Base-by-base conservation (phyloP, 92 coral and sea anemone species). In the Anthopleura xanthogrammica region DNA sequence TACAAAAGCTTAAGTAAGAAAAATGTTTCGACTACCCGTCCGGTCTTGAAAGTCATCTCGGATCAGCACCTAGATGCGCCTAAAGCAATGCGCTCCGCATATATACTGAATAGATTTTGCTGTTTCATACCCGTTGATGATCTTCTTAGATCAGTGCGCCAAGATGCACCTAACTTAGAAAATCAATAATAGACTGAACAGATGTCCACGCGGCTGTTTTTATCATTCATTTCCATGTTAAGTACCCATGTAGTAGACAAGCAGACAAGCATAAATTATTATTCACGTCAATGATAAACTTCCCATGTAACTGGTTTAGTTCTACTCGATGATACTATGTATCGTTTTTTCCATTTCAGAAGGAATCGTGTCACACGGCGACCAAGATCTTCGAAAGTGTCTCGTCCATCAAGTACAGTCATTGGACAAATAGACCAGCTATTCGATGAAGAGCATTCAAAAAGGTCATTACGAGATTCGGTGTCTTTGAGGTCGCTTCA, bases 391-490 rank as follows among this genome's bases (percentile, higher is more conserved):
- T 46, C 84, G 22, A 68, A 70, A 11, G 66, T 57, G 19, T 81
- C 84, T 14, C 87, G 87, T 23, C 87, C 87, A 39, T 64, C 87
- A 41, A 84, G 87, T 60, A 84, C 87, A 14, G 87, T 77, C 48
- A 54, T 84, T 19, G 87, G 87, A n/a, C 87, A 84, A 41, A 84
- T 84, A 56, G 87, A 84, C 60, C 80, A 84, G 40, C 66, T 84
- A 14, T 84, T 84, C 68, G 87, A 84, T 48, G 87, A 77, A 36
- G 87, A 84, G 3, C 17, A 52, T 39, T 58, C 57, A 2, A 78
- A 78, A 60, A 68, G 77, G 57, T 76, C 64, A 60, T 55, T 62
- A 11, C 77, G 87, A 11, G 87, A 84, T 56, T 84, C 87, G 52
- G 87, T 84, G n/a, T 84, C 87, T 20, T 52, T 84, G 12, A 52